phyloP scores from a whole-genome alignment of 2,888 invertebrate genomes.

The Yponomeuta cagnagella region DNA sequence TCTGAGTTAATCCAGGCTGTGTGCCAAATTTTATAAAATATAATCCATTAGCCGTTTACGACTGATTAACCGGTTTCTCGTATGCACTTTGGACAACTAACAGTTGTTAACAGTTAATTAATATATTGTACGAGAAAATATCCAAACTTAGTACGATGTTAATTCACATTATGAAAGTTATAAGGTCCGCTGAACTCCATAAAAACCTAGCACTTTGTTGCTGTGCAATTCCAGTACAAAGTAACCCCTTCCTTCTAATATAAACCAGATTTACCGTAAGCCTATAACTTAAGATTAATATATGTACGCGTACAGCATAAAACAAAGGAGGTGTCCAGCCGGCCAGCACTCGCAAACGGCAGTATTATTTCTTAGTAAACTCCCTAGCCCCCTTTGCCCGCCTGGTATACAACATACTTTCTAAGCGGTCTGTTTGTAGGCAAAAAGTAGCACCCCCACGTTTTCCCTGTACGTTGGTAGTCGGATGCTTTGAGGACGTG shows the following conservation, averaged over 20 bases:
- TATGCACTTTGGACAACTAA: no score
- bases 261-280: not conserved
- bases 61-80: no score
- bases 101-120: no score
- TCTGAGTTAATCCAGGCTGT: no score
- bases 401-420: conserved; percentile 34
- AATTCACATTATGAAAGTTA: no score
- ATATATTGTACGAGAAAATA: no score
- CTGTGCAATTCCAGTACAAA: not conserved
- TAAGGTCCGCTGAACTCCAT: no score
- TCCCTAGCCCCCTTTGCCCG: conserved; percentile 24
- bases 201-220: no score
- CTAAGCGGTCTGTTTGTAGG: conserved; percentile 63
- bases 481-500: not conserved
- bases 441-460: conserved; percentile 58
- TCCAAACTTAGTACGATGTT: no score
- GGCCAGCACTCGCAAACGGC: conserved; percentile 54
- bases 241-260: not conserved
- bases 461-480: conserved; percentile 22
- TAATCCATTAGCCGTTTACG: no score
- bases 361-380: conserved; percentile 65
- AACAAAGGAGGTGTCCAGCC: conserved; percentile 33
- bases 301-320: conserved; percentile 13
- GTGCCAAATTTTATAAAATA: no score
- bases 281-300: conserved; percentile 4